Evolutionary conservation across 1,140 invertebrate genomes (phyloP).

Genomic region (Bactericera cockerelli): DNA sequence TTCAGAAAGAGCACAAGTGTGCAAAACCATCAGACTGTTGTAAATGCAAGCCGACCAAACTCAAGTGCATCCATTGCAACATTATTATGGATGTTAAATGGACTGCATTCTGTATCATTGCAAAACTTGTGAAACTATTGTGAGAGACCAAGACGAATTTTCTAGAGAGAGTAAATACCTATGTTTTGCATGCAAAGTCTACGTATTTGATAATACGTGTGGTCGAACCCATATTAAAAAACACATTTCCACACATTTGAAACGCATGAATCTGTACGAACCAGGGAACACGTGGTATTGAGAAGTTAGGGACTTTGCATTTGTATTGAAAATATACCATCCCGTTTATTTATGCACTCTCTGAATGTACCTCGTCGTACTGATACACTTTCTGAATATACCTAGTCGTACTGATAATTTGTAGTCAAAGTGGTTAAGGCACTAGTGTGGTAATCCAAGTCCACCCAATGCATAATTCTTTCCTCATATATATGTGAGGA

Average conservation of each 20-base stretch:
- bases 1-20: neutral
- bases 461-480: too few relatives aligned
- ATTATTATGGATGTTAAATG: neutral
- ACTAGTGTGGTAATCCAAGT: too few relatives aligned
- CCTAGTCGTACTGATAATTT: too few relatives aligned
- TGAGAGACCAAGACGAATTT: neutral
- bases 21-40: neutral
- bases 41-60: neutral
- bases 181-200: slow-evolving; percentile 3
- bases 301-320: too few relatives aligned
- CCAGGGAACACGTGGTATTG: neutral
- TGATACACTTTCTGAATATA: too few relatives aligned
- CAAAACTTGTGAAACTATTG: neutral
- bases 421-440: too few relatives aligned
- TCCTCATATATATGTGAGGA: too few relatives aligned
- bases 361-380: too few relatives aligned
- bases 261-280: neutral
- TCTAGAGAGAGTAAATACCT: neutral
- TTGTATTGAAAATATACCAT: too few relatives aligned
- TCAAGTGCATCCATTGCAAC: neutral
- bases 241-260: neutral
- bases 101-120: neutral
- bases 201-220: neutral
- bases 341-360: too few relatives aligned
- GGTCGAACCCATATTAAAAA: slow-evolving; percentile 1